Percentiles rank a stretch among this genome's conserved stretches.
phyloP scores from a whole-genome alignment of 30 jellyfish, hydroid and myxozoan species.

The Rhopilema esculentum region DNA sequence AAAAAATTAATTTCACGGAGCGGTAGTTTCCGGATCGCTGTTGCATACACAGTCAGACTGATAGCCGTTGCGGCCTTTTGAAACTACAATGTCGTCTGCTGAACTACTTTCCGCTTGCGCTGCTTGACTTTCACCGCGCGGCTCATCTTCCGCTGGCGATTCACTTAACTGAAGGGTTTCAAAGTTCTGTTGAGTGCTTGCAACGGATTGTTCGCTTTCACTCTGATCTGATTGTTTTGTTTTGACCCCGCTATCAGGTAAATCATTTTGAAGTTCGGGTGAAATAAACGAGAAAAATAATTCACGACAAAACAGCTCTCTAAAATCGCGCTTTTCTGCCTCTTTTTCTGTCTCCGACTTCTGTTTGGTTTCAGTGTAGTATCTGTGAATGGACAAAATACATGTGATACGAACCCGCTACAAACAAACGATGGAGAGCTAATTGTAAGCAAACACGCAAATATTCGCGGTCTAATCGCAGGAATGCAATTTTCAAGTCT shows the following conservation, averaged over 20 bases:
- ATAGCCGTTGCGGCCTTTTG: conserved; percentile 70
- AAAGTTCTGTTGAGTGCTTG: conserved; percentile 20
- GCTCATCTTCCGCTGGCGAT: conserved; percentile 15
- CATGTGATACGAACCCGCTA: not conserved
- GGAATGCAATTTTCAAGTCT: too few species aligned
- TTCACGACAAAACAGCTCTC: conserved; percentile 83
- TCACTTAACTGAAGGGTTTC: conserved; percentile 36
- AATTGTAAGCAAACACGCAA: not conserved
- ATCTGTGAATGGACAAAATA: conserved; percentile 39
- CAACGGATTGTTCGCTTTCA: conserved; percentile 12
- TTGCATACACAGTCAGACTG: conserved; percentile 60
- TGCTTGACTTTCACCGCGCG: conserved; percentile 33
- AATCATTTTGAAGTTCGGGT: conserved; percentile 65
- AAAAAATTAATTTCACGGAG: conserved; percentile 17
- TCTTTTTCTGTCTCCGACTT: conserved; percentile 63
- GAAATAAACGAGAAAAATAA: conserved; percentile 81
- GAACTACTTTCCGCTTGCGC: conserved; percentile 66
- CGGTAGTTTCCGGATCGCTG: conserved; percentile 43
- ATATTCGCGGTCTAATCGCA: too few species aligned
- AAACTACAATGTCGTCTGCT: conserved; percentile 50
- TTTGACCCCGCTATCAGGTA: conserved; percentile 22
- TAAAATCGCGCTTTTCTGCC: conserved; percentile 45
- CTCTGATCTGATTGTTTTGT: conserved; percentile 7
- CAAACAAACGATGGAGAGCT: not conserved
- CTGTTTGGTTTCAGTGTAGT: conserved; percentile 64